Conservation (phyloP, 2,113 vertebrate species). For the Sapayoa aenigma region DNA sequence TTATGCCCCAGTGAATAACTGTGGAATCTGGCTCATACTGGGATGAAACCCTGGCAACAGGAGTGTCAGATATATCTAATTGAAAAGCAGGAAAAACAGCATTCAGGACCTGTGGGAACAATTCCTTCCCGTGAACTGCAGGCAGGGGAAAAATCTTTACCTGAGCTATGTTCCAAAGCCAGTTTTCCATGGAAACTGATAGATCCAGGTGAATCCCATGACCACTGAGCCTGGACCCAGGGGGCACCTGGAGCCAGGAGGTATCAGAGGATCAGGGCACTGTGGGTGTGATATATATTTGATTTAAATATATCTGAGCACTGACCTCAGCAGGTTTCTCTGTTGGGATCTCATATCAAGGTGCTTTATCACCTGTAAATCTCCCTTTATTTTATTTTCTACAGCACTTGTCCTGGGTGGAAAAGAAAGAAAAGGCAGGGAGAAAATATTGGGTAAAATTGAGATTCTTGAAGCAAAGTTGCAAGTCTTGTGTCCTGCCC, state of each 20-base stretch:
- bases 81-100: slow-evolving; percentile 15
- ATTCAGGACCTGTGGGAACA: not conserved
- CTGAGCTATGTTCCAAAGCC: not conserved
- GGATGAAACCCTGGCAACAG: slow-evolving; percentile 5
- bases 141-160: not conserved
- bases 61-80: not conserved
- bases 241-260: not conserved
- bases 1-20: not conserved
- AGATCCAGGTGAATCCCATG: not conserved
- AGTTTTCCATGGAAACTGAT: not conserved
- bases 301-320: not conserved
- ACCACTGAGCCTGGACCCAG: not conserved
- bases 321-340: not conserved
- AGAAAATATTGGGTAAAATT: not conserved
- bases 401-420: rapidly evolving
- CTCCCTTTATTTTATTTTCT: not conserved
- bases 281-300: not conserved
- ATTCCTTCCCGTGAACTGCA: not conserved
- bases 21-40: not conserved
- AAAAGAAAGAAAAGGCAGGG: not conserved
- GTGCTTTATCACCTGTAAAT: not conserved
- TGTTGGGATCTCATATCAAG: not conserved
- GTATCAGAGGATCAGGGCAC: not conserved
- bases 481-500: rapidly evolving
- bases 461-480: not conserved